Percentiles rank a stretch among this genome's conserved stretches.
These are phyloP conservation scores for Corvus cornix DNA, from an alignment of 2,113 vertebrate species.

Conservation along the genomic window DNA sequence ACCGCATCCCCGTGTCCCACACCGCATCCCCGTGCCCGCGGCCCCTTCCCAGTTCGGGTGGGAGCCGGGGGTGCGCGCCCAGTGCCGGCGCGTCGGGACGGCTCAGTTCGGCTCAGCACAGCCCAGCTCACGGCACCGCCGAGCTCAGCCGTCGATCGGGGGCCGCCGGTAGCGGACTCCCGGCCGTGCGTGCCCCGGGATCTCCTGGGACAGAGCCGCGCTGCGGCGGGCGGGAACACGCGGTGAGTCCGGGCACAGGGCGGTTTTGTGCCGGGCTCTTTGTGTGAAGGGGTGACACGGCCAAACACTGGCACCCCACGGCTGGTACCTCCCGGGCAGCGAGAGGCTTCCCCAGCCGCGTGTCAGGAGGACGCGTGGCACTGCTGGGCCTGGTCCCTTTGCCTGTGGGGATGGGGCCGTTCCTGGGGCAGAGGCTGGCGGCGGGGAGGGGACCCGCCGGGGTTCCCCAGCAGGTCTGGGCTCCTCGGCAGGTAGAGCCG, in stretches of 20 bases:
- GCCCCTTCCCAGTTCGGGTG: neutral
- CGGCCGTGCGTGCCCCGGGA: neutral
- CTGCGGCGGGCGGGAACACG: neutral
- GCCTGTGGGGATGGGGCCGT: neutral
- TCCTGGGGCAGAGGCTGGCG: neutral
- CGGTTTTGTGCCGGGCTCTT: neutral
- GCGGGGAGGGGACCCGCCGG: neutral
- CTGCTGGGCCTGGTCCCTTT: neutral
- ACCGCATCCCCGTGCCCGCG: too few relatives aligned
- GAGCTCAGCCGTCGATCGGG: fast-evolving
- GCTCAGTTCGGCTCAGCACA: neutral
- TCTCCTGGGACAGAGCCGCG: neutral
- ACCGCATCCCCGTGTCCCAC: neutral
- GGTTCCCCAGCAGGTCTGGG: neutral
- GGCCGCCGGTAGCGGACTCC: neutral
- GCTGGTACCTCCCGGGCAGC: neutral
- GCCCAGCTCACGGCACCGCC: neutral
- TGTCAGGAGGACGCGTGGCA: neutral
- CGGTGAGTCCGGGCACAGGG: neutral
- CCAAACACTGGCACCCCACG: neutral
- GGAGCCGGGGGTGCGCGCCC: neutral
- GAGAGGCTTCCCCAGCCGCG: neutral
- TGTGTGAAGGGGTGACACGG: neutral
- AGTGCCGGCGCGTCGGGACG: fast-evolving
- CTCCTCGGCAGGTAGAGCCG: neutral